These are phyloP conservation scores for Bombyx mori DNA, from an alignment of 1,140 invertebrate genomes.

Conservation along the genomic window ASM3026992v2 NC_085114.1:3417501-3418000, in stretches of 20 bases:
- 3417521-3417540: too few species aligned
- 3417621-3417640: constrained; percentile 76
- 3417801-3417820: constrained; percentile 82
- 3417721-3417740: constrained; percentile 82
- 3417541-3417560: too few species aligned
- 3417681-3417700: constrained; percentile 54
- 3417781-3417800: constrained; percentile 95
- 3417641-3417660: constrained; percentile 78
- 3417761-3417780: constrained; percentile 94
- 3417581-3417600: too few species aligned
- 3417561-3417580: too few species aligned
- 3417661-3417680: constrained; percentile 41
- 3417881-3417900: constrained; percentile 43
- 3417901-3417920: too few species aligned
- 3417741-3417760: constrained; percentile 86
- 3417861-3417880: constrained; percentile 61
- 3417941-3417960: too few species aligned
- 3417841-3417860: constrained; percentile 25
- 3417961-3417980: too few species aligned
- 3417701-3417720: constrained; percentile 59
- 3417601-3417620: too few species aligned
- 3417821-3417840: constrained; percentile 71
- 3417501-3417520: too few species aligned
- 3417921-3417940: too few species aligned
- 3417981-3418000: too few species aligned